phyloP scores from a whole-genome alignment of 2,113 vertebrate genomes.

The Hemibagrus wyckioides region DNA sequence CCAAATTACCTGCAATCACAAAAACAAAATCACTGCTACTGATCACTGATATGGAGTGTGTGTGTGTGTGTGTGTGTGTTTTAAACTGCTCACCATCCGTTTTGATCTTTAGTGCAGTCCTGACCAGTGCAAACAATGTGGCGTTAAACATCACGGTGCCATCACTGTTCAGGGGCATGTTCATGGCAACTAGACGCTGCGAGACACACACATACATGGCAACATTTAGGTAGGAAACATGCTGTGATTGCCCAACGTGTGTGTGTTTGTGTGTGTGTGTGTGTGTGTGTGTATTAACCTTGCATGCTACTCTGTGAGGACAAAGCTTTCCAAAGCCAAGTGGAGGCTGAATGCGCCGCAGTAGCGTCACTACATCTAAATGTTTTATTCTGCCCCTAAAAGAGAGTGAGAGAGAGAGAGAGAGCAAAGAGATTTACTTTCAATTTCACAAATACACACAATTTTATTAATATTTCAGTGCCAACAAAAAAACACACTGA shows the following conservation, averaged over 20 bases:
- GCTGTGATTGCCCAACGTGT: not conserved
- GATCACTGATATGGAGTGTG: not conserved
- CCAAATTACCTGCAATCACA: conserved; percentile 84
- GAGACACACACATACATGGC: conserved; percentile 42
- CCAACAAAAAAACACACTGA: not conserved
- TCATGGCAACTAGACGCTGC: conserved; percentile 97
- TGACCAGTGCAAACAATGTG: conserved; percentile 95
- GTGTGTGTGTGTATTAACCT: conserved; percentile 73
- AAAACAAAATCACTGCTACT: not conserved
- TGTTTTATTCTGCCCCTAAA: conserved; percentile 95
- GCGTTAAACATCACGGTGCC: conserved; percentile 99
- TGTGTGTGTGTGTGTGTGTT: not conserved
- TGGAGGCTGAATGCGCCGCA: conserved; percentile 94
- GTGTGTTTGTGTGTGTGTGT: not conserved
- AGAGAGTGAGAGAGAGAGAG: conserved; percentile 14
- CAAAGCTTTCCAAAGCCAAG: conserved; percentile 97
- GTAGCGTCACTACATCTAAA: conserved; percentile 93
- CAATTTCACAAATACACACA: not conserved
- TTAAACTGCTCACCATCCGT: conserved; percentile 84
- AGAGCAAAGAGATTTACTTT: not conserved
- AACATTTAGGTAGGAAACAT: not conserved
- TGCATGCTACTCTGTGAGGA: conserved; percentile 97
- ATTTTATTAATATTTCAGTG: not conserved
- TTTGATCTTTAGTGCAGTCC: conserved; percentile 98
- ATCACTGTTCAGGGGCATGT: conserved; percentile 98